phyloP scores from a whole-genome alignment of 35 echinoderm and acorn worm genomes.

The Hemicentrotus pulcherrimus region DNA sequence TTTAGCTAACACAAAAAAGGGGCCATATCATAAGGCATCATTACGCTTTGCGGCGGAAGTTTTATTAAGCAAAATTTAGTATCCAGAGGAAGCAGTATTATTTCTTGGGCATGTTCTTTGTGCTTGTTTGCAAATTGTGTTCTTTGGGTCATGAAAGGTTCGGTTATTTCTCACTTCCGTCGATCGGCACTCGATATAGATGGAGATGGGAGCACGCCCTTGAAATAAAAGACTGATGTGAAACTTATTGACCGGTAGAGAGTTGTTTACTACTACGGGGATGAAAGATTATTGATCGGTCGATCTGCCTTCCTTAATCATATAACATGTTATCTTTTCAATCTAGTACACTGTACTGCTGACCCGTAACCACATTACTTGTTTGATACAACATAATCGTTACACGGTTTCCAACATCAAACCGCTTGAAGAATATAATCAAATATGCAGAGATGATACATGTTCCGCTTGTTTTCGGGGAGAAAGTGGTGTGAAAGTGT shows the following conservation, averaged over 20 bases:
- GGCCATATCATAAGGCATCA: not conserved
- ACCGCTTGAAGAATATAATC: too few species aligned
- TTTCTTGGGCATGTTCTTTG: not conserved
- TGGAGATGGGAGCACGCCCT: not conserved
- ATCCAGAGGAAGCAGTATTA: not conserved
- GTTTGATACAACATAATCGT: not conserved
- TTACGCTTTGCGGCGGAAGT: constrained; percentile 31
- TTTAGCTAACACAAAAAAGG: not conserved
- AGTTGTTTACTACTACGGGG: constrained; percentile 22
- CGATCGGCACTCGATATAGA: not conserved
- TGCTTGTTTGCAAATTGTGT: not conserved
- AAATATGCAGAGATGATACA: too few species aligned
- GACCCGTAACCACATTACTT: not conserved
- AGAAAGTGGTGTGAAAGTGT: too few species aligned
- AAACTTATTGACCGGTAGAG: constrained; percentile 23
- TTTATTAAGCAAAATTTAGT: constrained; percentile 15
- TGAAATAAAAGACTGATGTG: constrained; percentile 25
- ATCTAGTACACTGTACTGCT: not conserved
- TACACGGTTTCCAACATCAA: not conserved
- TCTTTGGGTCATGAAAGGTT: not conserved
- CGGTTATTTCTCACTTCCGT: constrained; percentile 40
- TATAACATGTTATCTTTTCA: not conserved
- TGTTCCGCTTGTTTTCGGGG: too few species aligned
- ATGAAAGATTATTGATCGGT: not conserved
- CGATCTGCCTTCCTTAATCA: constrained; percentile 21